Evolutionary conservation across 2,113 vertebrate genomes (phyloP).

Genomic region (Xiphophorus couchianus): DNA sequence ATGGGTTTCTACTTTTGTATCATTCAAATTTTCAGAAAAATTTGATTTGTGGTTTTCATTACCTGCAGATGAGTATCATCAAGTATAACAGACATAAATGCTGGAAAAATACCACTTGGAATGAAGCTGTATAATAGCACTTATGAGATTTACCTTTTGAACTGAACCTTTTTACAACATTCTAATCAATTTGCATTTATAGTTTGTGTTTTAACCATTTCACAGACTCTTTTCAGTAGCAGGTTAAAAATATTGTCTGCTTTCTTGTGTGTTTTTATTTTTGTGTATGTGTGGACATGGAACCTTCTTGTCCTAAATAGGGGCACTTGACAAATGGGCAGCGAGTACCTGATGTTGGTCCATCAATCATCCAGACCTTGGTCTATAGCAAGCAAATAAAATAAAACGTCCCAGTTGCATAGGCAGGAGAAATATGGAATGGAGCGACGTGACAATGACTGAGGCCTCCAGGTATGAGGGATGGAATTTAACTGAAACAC

Average conservation of each 20-base stretch:
- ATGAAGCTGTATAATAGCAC: too few species aligned
- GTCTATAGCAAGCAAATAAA: conserved; percentile 73
- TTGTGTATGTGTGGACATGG: conserved; percentile 18
- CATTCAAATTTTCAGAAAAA: too few species aligned
- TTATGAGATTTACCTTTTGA: too few species aligned
- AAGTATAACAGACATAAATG: too few species aligned
- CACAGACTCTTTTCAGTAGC: neutral
- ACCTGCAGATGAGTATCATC: too few species aligned
- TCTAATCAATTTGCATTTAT: neutral
- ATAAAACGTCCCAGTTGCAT: conserved; percentile 71
- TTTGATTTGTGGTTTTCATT: too few species aligned
- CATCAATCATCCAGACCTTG: conserved; percentile 76
- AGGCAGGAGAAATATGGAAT: conserved; percentile 71
- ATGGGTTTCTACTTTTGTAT: too few species aligned
- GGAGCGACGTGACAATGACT: conserved; percentile 64
- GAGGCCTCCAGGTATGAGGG: conserved; percentile 51
- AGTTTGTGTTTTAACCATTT: conserved; percentile 1
- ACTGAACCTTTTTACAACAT: neutral
- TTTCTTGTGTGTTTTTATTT: neutral
- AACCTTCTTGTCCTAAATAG: conserved; percentile 48
- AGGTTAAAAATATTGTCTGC: neutral
- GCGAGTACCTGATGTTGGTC: conserved; percentile 52
- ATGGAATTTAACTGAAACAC: conserved; percentile 38
- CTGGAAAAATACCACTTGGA: too few species aligned
- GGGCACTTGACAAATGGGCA: conserved; percentile 66